Conservation (phyloP, 2,113 vertebrate species). For the Aix galericulata region DNA sequence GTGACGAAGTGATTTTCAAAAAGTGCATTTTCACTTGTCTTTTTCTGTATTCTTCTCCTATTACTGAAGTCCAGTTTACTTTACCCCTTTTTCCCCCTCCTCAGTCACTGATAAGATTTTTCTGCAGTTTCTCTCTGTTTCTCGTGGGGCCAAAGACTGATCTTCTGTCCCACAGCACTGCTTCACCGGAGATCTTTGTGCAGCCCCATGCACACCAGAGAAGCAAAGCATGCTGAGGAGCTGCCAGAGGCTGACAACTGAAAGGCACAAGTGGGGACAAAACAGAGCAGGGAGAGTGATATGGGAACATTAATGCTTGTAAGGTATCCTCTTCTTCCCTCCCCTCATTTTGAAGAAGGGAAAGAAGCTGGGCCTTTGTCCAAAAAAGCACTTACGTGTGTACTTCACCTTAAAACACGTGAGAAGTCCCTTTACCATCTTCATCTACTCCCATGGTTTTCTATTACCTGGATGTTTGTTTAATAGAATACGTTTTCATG, state of each 20-base stretch:
- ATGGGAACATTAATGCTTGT: conserved; percentile 28
- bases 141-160: accelerated
- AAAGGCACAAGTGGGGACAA: conserved; percentile 23
- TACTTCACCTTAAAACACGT: neutral
- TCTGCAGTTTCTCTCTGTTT: neutral
- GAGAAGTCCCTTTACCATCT: neutral
- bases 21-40: neutral
- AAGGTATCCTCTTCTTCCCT: neutral
- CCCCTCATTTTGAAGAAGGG: neutral
- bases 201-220: accelerated
- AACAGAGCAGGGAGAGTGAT: neutral
- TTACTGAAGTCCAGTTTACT: neutral
- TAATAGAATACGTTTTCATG: neutral
- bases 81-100: neutral
- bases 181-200: neutral
- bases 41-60: neutral
- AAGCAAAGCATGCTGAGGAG: neutral
- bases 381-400: neutral
- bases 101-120: neutral
- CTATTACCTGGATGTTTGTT: neutral
- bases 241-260: conserved; percentile 19
- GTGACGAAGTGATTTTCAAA: neutral
- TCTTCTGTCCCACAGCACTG: accelerated
- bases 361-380: conserved; percentile 3
- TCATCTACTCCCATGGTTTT: neutral